phyloP scores from a whole-genome alignment of 2,888 invertebrate species.

The Diploptera punctata region DNA sequence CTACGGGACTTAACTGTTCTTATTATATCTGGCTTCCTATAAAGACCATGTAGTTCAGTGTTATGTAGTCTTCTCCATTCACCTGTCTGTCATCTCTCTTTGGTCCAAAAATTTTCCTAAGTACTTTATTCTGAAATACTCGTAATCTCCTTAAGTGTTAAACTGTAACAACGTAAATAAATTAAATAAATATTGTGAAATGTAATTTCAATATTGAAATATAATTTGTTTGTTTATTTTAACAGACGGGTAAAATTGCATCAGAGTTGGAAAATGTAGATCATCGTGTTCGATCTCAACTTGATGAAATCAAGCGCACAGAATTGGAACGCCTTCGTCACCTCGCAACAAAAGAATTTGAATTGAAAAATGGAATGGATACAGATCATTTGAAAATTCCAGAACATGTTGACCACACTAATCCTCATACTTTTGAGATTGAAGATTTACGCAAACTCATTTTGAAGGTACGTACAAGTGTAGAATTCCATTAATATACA shows the following conservation, averaged over 20 bases:
- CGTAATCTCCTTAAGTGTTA: no score
- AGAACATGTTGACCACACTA: conserved; percentile 86
- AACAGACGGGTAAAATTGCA: conserved; percentile 89
- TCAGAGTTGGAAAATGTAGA: conserved; percentile 88
- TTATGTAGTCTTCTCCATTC: no score
- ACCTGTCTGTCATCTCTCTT: no score
- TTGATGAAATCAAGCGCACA: conserved; percentile 91
- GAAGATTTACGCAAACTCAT: conserved; percentile 93
- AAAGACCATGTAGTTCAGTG: no score
- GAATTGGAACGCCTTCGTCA: conserved; percentile 84
- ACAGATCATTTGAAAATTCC: conserved; percentile 66
- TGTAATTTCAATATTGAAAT: conserved; percentile 15
- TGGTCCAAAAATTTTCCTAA: no score
- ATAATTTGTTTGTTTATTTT: conserved; percentile 43
- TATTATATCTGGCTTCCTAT: no score
- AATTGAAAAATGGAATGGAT: conserved; percentile 69
- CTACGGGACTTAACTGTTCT: no score
- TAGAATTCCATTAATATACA: no score
- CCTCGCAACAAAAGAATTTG: conserved; percentile 69
- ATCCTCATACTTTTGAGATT: conserved; percentile 93
- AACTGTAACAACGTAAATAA: no score
- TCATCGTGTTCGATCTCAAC: conserved; percentile 82
- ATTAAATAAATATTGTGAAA: no score
- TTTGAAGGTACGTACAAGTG: conserved; percentile 69
- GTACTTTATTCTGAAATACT: no score